Conservation (phyloP, 2,797 vertebrate species). For the Rachycentron canadum region DNA sequence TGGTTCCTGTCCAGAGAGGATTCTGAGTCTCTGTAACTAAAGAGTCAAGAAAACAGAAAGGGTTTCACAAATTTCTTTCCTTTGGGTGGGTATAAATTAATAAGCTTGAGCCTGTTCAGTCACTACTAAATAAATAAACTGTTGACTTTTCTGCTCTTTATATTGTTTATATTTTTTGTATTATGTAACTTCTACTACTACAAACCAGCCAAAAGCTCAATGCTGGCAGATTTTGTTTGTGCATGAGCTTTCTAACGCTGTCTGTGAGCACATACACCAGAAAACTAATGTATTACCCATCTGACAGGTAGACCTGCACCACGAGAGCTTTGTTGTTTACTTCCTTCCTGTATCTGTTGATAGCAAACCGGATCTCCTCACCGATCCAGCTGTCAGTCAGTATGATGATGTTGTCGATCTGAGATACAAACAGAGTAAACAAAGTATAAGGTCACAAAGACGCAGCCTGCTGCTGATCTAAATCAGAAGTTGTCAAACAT, state of each 20-base stretch:
- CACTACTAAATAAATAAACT: no score
- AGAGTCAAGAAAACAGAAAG: not conserved
- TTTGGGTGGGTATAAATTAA: no score
- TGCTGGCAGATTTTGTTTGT: no score
- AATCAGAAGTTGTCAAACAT: not conserved
- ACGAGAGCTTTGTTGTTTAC: conserved; percentile 79
- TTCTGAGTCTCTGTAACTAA: fast-evolving
- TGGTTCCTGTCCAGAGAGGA: conserved; percentile 50
- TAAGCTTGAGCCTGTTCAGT: no score
- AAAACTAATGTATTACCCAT: conserved; percentile 12
- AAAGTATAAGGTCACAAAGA: not conserved
- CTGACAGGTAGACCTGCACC: conserved; percentile 69
- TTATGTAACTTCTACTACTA: not conserved
- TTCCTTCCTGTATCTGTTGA: conserved; percentile 75
- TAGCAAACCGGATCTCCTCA: fast-evolving
- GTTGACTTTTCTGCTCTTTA: no score
- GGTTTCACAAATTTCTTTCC: not conserved
- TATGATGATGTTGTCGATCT: conserved; percentile 88
- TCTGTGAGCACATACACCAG: not conserved
- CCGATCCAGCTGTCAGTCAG: fast-evolving
- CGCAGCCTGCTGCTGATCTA: not conserved
- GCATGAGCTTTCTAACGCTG: not conserved
- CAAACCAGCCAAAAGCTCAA: not conserved
- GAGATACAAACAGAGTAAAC: no score
- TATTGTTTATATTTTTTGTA: no score